These are phyloP conservation scores for Diceros bicornis DNA, from an alignment of 2,797 vertebrate genomes.

Conservation along the genomic window DNA sequence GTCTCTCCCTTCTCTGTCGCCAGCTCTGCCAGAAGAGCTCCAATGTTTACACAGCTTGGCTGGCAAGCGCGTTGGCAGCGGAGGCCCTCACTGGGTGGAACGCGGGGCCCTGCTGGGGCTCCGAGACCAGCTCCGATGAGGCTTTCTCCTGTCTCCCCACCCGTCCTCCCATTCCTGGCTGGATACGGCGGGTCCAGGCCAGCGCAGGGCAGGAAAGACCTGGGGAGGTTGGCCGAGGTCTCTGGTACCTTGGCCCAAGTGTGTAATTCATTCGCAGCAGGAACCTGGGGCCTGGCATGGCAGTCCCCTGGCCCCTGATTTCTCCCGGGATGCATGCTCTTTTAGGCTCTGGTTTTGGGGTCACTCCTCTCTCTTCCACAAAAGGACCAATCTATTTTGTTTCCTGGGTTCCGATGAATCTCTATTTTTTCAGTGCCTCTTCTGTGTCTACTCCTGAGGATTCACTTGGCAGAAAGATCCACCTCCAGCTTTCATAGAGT, in stretches of 20 bases:
- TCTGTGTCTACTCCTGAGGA: not conserved
- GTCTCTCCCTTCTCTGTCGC: not conserved
- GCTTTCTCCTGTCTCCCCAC: conserved; percentile 44
- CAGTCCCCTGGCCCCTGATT: not conserved
- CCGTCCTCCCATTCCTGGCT: not conserved
- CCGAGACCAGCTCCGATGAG: not conserved
- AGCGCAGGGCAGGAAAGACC: conserved; percentile 43
- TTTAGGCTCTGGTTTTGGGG: conserved; percentile 71
- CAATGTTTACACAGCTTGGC: conserved; percentile 74
- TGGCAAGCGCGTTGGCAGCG: not conserved
- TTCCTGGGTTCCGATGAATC: conserved; percentile 57
- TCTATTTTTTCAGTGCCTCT: not conserved
- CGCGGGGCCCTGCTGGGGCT: not conserved
- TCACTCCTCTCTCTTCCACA: conserved; percentile 41
- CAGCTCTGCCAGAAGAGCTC: conserved; percentile 19
- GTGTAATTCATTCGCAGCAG: not conserved
- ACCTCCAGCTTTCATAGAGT: fast-evolving
- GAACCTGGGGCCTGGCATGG: conserved; percentile 4
- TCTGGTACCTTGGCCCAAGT: not conserved
- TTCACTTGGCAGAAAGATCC: not conserved
- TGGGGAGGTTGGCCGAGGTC: conserved; percentile 23
- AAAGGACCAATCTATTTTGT: conserved; percentile 65
- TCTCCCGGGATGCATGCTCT: conserved; percentile 73
- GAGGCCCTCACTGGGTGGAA: not conserved
- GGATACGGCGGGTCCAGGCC: fast-evolving